Conservation (phyloP, 2,888 invertebrate genomes). For the Galerucella pusilla region DNA sequence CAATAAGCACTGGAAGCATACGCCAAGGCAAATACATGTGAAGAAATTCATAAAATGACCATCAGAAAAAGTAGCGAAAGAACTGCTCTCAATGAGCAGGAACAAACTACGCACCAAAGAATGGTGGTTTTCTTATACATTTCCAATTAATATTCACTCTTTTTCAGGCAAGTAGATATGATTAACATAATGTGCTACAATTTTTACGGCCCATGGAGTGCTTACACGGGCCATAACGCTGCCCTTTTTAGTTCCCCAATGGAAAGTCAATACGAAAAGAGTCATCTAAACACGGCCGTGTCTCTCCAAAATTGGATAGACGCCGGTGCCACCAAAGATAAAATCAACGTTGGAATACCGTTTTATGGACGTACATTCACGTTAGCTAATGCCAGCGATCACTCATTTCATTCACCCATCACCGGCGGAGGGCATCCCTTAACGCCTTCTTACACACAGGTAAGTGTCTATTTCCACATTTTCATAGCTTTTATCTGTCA, state of each 20-base stretch:
- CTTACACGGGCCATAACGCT: slow-evolving; percentile 74
- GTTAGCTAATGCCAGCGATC: slow-evolving; percentile 64
- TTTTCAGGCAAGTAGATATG: slow-evolving; percentile 58
- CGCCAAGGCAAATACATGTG: no score
- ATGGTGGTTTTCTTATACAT: no score
- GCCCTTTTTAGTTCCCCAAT: slow-evolving; percentile 69
- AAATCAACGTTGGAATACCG: slow-evolving; percentile 76
- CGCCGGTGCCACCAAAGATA: slow-evolving; percentile 69
- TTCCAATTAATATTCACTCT: neutral
- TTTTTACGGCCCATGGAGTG: slow-evolving; percentile 72
- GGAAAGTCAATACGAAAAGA: slow-evolving; percentile 50
- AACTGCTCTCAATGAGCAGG: no score
- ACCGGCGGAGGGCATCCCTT: slow-evolving; percentile 24
- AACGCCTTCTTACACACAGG: slow-evolving; percentile 24
- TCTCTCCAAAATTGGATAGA: slow-evolving; percentile 67
- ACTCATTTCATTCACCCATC: slow-evolving; percentile 67
- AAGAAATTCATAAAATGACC: no score
- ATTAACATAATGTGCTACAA: slow-evolving; percentile 67
- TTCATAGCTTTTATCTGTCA: no score
- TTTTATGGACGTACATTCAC: slow-evolving; percentile 77
- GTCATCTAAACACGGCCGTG: slow-evolving; percentile 58
- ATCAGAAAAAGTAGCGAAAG: no score
- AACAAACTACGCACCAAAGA: no score
- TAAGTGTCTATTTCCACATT: slow-evolving; percentile 1
- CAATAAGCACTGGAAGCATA: no score